Conservation (phyloP, 1,140 invertebrate species). For the Pogonomyrmex barbatus region DNA sequence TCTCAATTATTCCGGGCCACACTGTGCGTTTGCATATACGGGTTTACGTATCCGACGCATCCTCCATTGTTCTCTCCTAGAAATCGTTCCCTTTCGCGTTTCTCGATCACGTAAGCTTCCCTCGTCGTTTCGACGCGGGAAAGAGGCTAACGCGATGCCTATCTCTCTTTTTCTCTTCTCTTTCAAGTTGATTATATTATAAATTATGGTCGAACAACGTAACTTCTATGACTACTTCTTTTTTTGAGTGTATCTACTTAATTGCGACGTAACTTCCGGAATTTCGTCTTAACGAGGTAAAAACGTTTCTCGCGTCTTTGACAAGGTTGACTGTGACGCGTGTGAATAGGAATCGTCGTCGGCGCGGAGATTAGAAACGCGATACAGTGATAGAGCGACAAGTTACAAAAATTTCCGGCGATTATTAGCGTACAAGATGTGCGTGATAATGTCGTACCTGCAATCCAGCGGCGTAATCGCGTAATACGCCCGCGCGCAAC, state of each 20-base stretch:
- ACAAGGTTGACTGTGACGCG: constrained; percentile 25
- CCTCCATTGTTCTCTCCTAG: constrained; percentile 28
- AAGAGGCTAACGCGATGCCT: neutral
- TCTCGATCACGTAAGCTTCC: neutral
- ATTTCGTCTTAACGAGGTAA: neutral
- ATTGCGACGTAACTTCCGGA: neutral
- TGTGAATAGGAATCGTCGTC: constrained; percentile 23
- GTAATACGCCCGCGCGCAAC: constrained; percentile 34
- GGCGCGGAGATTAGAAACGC: constrained; percentile 10
- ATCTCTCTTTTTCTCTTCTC: neutral
- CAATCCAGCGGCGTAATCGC: constrained; percentile 24
- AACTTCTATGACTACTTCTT: neutral
- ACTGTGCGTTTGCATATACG: constrained; percentile 51
- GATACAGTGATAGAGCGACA: constrained; percentile 42
- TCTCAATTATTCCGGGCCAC: constrained; percentile 69
- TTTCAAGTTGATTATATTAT: neutral
- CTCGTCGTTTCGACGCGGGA: neutral
- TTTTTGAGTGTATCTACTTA: neutral
- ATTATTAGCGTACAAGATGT: constrained; percentile 9
- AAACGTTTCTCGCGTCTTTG: neutral
- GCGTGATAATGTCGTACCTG: constrained; percentile 17
- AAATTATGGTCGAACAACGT: constrained; percentile 5
- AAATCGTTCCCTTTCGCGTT: constrained; percentile 10
- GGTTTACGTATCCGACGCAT: constrained; percentile 27
- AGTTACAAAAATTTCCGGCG: constrained; percentile 48